Evolutionary conservation across 1,140 invertebrate genomes (phyloP).

Genomic region (Camponotus vicinus): DNA sequence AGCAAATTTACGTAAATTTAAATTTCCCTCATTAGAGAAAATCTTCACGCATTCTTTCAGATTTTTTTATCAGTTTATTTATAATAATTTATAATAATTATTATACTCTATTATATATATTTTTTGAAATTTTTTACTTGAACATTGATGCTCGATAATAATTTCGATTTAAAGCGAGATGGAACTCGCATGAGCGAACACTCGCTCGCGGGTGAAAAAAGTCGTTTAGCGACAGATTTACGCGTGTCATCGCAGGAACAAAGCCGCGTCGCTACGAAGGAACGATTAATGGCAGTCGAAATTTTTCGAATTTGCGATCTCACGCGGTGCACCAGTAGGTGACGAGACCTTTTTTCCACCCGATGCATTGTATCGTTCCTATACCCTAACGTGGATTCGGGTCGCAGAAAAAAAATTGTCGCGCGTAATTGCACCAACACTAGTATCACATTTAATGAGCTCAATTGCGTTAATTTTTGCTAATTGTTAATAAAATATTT

Average conservation of each 20-base stretch:
- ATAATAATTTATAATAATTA: too few species aligned
- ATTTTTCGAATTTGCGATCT: slow-evolving; percentile 65
- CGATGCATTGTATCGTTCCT: slow-evolving; percentile 18
- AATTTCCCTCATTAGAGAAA: not conserved
- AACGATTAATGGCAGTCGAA: slow-evolving; percentile 56
- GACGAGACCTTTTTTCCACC: slow-evolving; percentile 54
- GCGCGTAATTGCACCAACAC: slow-evolving; percentile 27
- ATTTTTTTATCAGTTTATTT: not conserved
- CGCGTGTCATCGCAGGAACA: slow-evolving; percentile 46
- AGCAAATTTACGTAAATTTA: not conserved
- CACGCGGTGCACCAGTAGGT: slow-evolving; percentile 53
- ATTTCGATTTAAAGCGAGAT: slow-evolving; percentile 1
- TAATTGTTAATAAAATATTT: not conserved
- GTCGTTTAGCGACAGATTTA: slow-evolving; percentile 61
- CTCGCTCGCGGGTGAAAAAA: slow-evolving; percentile 17
- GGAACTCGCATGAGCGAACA: not conserved
- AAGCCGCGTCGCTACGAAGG: slow-evolving; percentile 28
- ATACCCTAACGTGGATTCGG: not conserved
- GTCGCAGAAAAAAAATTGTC: slow-evolving; percentile 41
- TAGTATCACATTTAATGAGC: slow-evolving; percentile 53
- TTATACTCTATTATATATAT: too few species aligned
- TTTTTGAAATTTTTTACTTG: not conserved
- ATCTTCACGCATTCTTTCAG: not conserved
- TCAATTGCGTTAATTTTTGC: not conserved
- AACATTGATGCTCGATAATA: not conserved